Percentiles rank a stretch among this genome's conserved stretches.
Evolutionary conservation across 1,140 invertebrate species (phyloP).

Genomic region (Mamestra configurata): DNA sequence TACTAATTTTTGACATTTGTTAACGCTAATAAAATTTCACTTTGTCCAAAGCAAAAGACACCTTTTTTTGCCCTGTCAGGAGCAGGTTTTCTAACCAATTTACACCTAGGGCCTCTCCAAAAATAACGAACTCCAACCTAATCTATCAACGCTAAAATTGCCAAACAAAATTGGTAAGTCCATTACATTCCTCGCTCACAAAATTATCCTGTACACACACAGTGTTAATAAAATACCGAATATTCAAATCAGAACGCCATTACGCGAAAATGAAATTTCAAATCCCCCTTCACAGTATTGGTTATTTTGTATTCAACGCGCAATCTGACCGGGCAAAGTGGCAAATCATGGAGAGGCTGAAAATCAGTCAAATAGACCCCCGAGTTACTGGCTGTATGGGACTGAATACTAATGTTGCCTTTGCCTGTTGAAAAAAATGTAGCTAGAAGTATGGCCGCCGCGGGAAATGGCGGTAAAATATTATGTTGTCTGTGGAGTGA

Average conservation of each 20-base stretch:
- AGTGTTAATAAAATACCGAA: constrained; percentile 59
- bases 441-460: constrained; percentile 56
- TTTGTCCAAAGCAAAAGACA: background rate
- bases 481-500: constrained; percentile 23
- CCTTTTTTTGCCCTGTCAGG: too few species aligned
- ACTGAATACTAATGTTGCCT: constrained; percentile 74
- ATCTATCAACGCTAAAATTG: constrained; percentile 10
- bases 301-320: constrained; percentile 76
- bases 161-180: constrained; percentile 47
- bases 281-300: constrained; percentile 70
- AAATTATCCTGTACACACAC: constrained; percentile 40
- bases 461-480: constrained; percentile 51
- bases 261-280: constrained; percentile 83
- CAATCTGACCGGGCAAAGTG: constrained; percentile 84
- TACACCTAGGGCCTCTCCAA: background rate
- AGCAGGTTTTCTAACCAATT: background rate
- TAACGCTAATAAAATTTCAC: too few species aligned
- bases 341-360: constrained; percentile 86
- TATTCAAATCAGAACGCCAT: constrained; percentile 76
- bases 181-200: constrained; percentile 41
- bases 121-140: constrained; percentile 17
- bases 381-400: constrained; percentile 71
- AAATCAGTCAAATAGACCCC: constrained; percentile 87
- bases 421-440: constrained; percentile 62
- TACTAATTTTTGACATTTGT: too few species aligned